Percentiles rank a stretch among this genome's conserved stretches.
These are phyloP conservation scores for Meta bourneti DNA, from an alignment of 2,888 invertebrate genomes.

Conservation along the genomic window DNA sequence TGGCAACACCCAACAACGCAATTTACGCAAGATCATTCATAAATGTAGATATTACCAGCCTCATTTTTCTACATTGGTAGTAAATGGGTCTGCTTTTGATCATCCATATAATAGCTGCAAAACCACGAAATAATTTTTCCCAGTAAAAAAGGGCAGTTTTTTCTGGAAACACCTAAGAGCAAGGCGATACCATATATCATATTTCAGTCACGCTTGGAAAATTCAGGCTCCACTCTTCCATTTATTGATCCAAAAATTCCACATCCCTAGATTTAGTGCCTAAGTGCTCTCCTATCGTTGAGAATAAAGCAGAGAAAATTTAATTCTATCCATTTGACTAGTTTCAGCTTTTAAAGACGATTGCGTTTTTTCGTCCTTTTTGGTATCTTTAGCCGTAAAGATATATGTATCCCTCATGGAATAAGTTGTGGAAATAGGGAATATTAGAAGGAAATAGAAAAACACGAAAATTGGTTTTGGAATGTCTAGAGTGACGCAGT, in stretches of 20 bases:
- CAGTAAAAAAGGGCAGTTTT: not conserved
- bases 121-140: not conserved
- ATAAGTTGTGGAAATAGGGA: not conserved
- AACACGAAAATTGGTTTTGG: conserved; percentile 19
- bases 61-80: not conserved
- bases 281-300: conserved; percentile 2
- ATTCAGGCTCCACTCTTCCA: not conserved
- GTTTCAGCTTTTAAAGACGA: conserved; percentile 29
- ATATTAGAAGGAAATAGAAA: not conserved
- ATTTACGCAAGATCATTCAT: not conserved
- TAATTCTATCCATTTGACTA: conserved; percentile 42
- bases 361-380: conserved; percentile 13
- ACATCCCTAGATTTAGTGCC: not conserved
- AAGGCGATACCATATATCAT: conserved; percentile 30
- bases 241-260: not conserved
- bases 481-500: not conserved
- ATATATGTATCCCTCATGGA: not conserved
- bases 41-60: not conserved
- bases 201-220: conserved; percentile 29
- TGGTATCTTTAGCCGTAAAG: not conserved
- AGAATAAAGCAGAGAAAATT: conserved; percentile 21
- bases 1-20: not conserved
- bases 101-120: conserved; percentile 21
- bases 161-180: not conserved
- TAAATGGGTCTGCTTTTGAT: conserved; percentile 8